Base-by-base conservation (phyloP, 2,113 vertebrate genomes). In the Aspiorhynchus laticeps region DNA sequence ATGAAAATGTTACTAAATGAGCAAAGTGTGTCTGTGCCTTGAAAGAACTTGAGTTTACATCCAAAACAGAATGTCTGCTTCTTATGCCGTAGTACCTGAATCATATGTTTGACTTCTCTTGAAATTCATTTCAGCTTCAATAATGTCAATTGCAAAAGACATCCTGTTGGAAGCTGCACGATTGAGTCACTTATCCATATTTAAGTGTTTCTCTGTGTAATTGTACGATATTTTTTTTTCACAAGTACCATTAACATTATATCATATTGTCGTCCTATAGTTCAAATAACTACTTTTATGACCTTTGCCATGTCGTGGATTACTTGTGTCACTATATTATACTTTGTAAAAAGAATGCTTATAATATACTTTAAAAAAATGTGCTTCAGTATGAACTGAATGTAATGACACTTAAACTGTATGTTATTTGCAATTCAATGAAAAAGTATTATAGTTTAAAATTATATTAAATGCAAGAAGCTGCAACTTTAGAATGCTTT, bases 1-100 rank as follows among this genome's bases (percentile, higher is more conserved):
- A 75, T 46, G 0, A 75, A 75, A 75, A 76, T 15, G 14, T 76
- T 61, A 69, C 38, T 43, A 80, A 59, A 69, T 84, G 7, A 79
- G 5, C 19, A 14, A 77, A 17, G 3, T 28, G 53, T 31, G 33
- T n/a, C 56, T 59, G 4, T 59, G 38, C 73, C 41, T 17, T 17
- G 21, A 41, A n/a, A 41, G 1, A 73, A 41, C 36, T 24, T 24
- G 19, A 73, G 69, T 73, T 24, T 11, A 41, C 19, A 21, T 73
- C 31, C 21, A n/a, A 24, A 53, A 21, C 77, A 59, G 51, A 31
- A 12, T 33, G 17, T 31, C 76, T 14, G 8, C 28, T 31, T 77
- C 11, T 77, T 76, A 17, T 51, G 14, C 6, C 31, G 36, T 21
- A 36, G 7, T 19, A 21, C 3, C 15, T 69, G 28, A 7, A 69